These are phyloP conservation scores for Indri indri DNA, from an alignment of 2,113 vertebrate species.

Conservation along the genomic window DNA sequence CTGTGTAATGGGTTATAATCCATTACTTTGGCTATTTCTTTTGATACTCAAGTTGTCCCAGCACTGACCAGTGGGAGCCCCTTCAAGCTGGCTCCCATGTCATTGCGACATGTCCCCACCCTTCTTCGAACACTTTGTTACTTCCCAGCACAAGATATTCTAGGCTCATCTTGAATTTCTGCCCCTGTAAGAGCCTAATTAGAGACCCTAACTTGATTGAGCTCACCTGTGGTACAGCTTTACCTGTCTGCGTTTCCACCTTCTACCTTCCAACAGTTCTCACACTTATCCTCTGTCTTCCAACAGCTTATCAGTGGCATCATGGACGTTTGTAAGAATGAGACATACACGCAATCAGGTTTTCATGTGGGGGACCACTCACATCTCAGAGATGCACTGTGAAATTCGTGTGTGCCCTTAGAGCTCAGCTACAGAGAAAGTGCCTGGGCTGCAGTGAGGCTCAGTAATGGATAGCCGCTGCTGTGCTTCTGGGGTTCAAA, in stretches of 20 bases:
- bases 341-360: neutral
- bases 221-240: neutral
- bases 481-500: neutral
- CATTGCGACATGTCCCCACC: neutral
- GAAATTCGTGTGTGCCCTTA: neutral
- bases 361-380: neutral
- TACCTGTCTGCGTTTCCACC: neutral
- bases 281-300: neutral
- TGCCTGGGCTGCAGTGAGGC: neutral
- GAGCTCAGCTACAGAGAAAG: neutral
- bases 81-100: neutral
- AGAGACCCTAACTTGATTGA: neutral
- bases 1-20: neutral
- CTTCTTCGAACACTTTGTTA: neutral
- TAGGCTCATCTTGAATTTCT: neutral
- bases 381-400: neutral
- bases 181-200: neutral
- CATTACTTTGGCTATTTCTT: neutral
- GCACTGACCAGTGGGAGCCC: neutral
- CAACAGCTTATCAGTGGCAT: neutral
- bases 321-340: neutral
- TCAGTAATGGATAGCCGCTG: neutral
- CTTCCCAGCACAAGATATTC: neutral
- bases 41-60: neutral
- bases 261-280: neutral